A percentile compares a stretch with the other conserved stretches of the same genome.
Conservation (phyloP, 2,113 vertebrate species). For the Misgurnus anguillicaudatus region DNA sequence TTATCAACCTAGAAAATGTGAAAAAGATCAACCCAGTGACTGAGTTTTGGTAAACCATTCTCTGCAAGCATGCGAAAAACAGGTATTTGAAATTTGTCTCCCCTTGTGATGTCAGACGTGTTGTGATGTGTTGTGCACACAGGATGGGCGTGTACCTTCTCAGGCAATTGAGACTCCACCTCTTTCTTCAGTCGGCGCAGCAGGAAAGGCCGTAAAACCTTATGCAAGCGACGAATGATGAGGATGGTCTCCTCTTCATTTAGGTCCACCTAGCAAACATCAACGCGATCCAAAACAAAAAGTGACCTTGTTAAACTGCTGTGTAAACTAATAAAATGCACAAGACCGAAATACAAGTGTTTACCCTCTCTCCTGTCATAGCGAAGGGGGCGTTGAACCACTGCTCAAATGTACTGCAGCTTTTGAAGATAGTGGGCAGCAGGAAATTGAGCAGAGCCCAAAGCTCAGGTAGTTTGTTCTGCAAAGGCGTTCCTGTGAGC, state of each 20-base stretch:
- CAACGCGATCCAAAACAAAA: not conserved
- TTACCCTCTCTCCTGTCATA: constrained; percentile 96
- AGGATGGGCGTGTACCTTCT: constrained; percentile 79
- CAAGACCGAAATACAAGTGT: not conserved
- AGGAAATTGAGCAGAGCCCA: constrained; percentile 99
- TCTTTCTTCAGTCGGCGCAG: constrained; percentile 95
- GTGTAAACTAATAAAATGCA: not conserved
- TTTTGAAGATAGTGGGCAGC: constrained; percentile 97
- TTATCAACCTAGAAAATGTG: too few relatives aligned
- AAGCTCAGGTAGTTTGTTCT: constrained; percentile 96
- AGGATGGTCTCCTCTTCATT: constrained; percentile 98
- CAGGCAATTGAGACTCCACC: constrained; percentile 96
- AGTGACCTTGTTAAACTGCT: not conserved
- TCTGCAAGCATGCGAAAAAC: too few relatives aligned
- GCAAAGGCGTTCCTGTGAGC: constrained; percentile 91
- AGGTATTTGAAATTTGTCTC: too few relatives aligned
- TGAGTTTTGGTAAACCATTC: too few relatives aligned
- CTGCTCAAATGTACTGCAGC: constrained; percentile 97
- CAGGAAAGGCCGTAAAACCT: constrained; percentile 93
- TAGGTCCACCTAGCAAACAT: constrained; percentile 83
- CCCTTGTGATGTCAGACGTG: too few relatives aligned
- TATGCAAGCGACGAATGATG: constrained; percentile 96
- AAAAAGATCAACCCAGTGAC: too few relatives aligned
- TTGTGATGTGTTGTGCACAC: too few relatives aligned
- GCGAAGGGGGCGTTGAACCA: constrained; percentile 99